A percentile compares a stretch with the other conserved stretches of the same genome.
Conservation (phyloP, 2,797 vertebrate genomes). For the Erethizon dorsatum region DNA sequence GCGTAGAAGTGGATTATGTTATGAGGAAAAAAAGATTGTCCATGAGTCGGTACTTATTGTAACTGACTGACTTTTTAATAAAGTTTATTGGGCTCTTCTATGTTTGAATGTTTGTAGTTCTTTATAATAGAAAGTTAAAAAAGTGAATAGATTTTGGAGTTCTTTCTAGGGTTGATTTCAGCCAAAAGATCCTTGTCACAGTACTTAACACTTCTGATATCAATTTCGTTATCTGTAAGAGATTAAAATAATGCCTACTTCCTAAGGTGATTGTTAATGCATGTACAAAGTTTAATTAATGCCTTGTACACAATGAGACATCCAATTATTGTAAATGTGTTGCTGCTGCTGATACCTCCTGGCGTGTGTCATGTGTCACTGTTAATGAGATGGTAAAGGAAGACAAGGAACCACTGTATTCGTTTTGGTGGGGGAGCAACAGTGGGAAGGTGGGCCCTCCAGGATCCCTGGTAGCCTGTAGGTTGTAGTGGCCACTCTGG, state of each 20-base stretch:
- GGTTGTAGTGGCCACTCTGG: not conserved
- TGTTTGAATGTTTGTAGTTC: not conserved
- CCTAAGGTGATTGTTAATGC: not conserved
- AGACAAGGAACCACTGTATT: fast-evolving
- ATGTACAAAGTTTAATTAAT: not conserved
- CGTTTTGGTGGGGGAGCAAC: fast-evolving
- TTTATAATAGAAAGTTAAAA: not conserved
- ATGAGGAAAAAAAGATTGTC: not conserved
- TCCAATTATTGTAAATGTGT: not conserved
- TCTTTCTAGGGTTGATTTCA: not conserved
- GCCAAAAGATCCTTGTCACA: not conserved
- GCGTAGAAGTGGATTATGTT: not conserved
- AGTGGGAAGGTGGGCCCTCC: fast-evolving
- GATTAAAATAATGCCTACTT: not conserved
- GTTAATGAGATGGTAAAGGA: not conserved
- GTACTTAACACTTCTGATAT: not conserved
- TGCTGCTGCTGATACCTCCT: not conserved
- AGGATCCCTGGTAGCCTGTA: not conserved
- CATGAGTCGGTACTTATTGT: not conserved
- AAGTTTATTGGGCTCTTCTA: not conserved
- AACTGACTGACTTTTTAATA: not conserved
- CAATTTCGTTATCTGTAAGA: not conserved
- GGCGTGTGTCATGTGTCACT: not conserved
- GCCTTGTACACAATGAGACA: not conserved
- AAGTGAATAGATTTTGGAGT: not conserved